Base-by-base conservation (phyloP, 2,113 vertebrate species). In the Phalacrocorax aristotelis region DNA sequence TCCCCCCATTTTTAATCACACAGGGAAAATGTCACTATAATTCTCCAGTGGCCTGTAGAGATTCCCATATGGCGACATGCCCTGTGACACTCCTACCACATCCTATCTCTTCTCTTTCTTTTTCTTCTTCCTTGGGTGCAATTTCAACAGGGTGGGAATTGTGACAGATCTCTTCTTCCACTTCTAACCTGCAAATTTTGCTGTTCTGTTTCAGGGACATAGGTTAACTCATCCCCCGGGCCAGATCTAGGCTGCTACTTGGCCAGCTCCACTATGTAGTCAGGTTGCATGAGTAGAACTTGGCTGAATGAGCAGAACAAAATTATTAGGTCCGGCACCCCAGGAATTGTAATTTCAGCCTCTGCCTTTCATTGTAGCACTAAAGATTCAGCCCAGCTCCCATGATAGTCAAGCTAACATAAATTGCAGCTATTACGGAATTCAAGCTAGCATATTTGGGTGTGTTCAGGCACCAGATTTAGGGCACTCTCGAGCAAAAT, bases 251-350 rank as follows among this genome's bases (percentile, higher is more conserved):
- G 61, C 36, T 87, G 40, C 44, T 57, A 19, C 78, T 89, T 94
- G 89, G 52, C 34, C 48, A 79, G 21, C 58, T 90, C 15, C 46
- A 44, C 23, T 79, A 7, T 34, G 21, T 30, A 93, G 81, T 69
- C 81, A 69, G 49, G 27, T 85, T 95, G 34, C 60, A 71, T 27
- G 87, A 75, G 42, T 61, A 85, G 84, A 95, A 72, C 74, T 90
- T 91, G 84, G 34, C 81, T 96, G 84, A 96, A 89, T 42, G 87
- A 87, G 49, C 78, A 95, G 74, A 93, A 88, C 40, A 64, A 96
- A 94, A 95, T 89, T 1, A 94, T 91, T 94, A 93, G 69, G 44
- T 93, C 82, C 4, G 3, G 19, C 84, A 89, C 26, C n/a, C 36
- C 23, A 95, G 87, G 81, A 96, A 87, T 13, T 89, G 65, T 79